Evolutionary conservation across 2,797 vertebrate genomes (phyloP), one percentile per base, ranked within the genome.

Genomic region (Enteromius afrohamiltoni): DNA sequence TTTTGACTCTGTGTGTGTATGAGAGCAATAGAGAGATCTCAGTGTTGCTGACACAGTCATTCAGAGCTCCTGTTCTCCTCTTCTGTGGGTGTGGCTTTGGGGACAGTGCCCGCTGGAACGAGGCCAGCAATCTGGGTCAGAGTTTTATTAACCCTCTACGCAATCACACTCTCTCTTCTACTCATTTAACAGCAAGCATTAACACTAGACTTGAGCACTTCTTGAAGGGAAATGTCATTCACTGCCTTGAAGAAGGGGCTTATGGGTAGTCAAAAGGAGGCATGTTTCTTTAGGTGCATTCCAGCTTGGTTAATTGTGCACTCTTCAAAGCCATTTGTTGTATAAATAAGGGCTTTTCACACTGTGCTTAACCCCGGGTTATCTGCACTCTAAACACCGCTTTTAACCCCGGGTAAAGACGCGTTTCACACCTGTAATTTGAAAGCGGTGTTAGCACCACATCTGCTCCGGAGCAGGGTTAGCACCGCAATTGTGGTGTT

Each of bases 71-170:
- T 26, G 81, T 77, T 76, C 49, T 75, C 58, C 8, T 49, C n/a
- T 21, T 76, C 60, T 45, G 71, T 74, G 80, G 71, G 71, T 21
- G 42, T 67, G 71, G n/a, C 51, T 42, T 26, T 21, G 64, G 81
- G 51, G 19, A 69, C 16, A 6, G 23, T 77, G 81, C 62, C 82
- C 26, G 21, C 37, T 83, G 82, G 74, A 83, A 83, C 11, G 26
- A 77, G 65, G 82, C 74, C 82, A 83, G 74, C 62, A 60, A 70
- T 83, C 82, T 83, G 64, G 82, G 82, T 77, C 74, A 79, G 11
- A 19, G 37, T 70, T 77, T 80, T 53, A 70, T 83, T 77, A 83
- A 77, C 71, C 31, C 71, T 55, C 34, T 26, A 13, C 37, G 21
- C 4, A 31, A 42, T 68, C 13, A 31, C 37, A 29, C 53, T 23